Percentiles rank a stretch among this genome's conserved stretches.
Conservation (phyloP, 30 jellyfish, hydroid and myxozoan genomes). For the Hydractinia symbiolongicarpus region DNA sequence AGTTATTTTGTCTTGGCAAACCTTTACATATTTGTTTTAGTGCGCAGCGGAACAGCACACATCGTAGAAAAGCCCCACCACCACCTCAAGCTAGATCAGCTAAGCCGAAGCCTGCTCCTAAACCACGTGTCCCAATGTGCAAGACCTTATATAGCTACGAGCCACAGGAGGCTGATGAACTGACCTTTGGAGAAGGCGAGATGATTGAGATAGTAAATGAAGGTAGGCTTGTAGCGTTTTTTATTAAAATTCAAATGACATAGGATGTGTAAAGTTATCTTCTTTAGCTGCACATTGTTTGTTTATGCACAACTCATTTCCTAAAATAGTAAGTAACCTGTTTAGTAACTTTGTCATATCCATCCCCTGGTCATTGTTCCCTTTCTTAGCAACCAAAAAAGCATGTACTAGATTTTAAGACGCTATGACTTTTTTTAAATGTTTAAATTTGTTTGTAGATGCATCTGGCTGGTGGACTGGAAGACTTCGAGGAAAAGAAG, state of each 20-base stretch:
- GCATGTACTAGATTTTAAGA: neutral
- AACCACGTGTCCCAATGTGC: constrained; percentile 79
- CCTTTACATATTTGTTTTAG: constrained; percentile 18
- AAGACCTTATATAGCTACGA: constrained; percentile 73
- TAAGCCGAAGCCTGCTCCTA: constrained; percentile 87
- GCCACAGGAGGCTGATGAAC: constrained; percentile 97
- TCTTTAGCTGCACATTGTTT: too few relatives aligned
- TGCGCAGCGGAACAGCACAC: constrained; percentile 52
- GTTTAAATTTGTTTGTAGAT: constrained; percentile 36
- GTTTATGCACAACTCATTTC: too few relatives aligned
- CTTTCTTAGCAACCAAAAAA: too few relatives aligned
- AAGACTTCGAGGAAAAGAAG: constrained; percentile 77
- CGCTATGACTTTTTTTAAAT: neutral
- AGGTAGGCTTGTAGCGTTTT: constrained; percentile 37
- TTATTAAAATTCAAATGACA: too few relatives aligned
- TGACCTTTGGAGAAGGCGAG: constrained; percentile 71
- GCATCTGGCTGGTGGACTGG: constrained; percentile 99
- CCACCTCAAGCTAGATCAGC: constrained; percentile 81
- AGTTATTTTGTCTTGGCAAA: neutral
- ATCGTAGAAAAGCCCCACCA: constrained; percentile 57
- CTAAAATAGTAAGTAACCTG: too few relatives aligned
- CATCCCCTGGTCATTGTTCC: too few relatives aligned
- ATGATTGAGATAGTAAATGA: constrained; percentile 75
- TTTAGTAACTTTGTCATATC: too few relatives aligned
- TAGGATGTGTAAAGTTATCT: too few relatives aligned